A percentile compares a stretch with the other conserved stretches of the same genome.
Evolutionary conservation across 2,113 vertebrate species (phyloP).

Genomic region (Hassar affinis): DNA sequence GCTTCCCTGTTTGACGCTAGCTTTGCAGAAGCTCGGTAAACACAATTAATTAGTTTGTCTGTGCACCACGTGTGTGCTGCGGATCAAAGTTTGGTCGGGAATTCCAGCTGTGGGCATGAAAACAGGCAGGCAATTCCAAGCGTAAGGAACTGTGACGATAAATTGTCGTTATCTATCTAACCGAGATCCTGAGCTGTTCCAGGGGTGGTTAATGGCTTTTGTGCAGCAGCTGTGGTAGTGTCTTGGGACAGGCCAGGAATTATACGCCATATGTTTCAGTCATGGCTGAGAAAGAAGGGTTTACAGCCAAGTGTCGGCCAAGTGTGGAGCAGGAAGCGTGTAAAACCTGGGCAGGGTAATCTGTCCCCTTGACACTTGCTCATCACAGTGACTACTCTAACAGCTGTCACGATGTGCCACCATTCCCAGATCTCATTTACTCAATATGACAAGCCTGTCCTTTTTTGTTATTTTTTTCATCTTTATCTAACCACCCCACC

Average conservation of each 20-base stretch:
- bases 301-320: neutral
- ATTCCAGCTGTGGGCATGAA: conserved; percentile 7
- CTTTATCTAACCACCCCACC: neutral
- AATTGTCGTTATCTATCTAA: neutral
- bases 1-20: conserved; percentile 26
- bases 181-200: neutral
- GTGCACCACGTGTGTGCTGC: conserved; percentile 10
- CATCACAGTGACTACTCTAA: conserved; percentile 17
- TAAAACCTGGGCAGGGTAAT: conserved; percentile 43
- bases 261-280: conserved; percentile 15
- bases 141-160: neutral
- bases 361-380: conserved; percentile 31
- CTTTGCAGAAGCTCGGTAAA: conserved; percentile 50
- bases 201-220: conserved; percentile 7
- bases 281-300: neutral
- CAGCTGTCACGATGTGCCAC: conserved; percentile 36
- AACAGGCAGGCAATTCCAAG: neutral
- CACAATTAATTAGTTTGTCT: conserved; percentile 52
- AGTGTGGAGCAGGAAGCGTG: neutral
- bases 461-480: neutral
- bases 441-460: neutral
- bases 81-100: conserved; percentile 23
- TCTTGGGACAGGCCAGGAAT: neutral
- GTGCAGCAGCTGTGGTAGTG: neutral
- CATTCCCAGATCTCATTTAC: conserved; percentile 26